Evolutionary conservation across 53 echinoderm and acorn worm species (phyloP), one percentile per base, ranked within the genome.

Genomic region (Echinarachnius parma): DNA sequence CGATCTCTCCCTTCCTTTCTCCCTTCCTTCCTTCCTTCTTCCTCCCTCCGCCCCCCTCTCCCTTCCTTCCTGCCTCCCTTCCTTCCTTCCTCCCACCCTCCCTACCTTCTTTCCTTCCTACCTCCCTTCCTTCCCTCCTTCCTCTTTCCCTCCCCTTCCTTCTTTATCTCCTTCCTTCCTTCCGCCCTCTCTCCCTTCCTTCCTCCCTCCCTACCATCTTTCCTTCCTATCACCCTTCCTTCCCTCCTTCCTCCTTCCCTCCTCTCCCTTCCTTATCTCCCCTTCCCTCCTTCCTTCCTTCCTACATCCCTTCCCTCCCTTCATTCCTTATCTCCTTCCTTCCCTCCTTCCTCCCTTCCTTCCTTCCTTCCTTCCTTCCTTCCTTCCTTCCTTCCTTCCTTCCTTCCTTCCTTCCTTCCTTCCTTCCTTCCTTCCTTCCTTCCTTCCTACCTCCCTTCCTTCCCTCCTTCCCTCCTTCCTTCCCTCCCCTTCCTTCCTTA

Each of bases 321-420:
- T 39, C 13, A 13, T 39, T 7, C 13, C 13, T 9, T 39, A 7
- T 39, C 7, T 13, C 7, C 39, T 9, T 39, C 39, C 13, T 9
- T 13, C 39, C 39, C 7, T 13, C 39, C 21, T 1, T 4, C 9
- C 24, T 15, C 24, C 22, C 13, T 10, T 62, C 37, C 62, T 25
- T 37, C 24, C 36, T 62, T 23, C 37, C 21, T 62, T 39, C 62
- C 25, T 62, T 25, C 39, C 36, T n/a, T 39, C 39, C 39, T 7
- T 36, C 37, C 62, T 25, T 37, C 39, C 39, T 39, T 39, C 13
- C 39, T 39, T 39, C 39, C 13, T 39, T 39, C 39, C 13, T 13
- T 39, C 39, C 13, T 13, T 39, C 39, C 13, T 13, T 39, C 39
- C 13, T 39, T 39, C 39, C 13, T 13, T 39, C 39, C 13, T 39